Evolutionary conservation across 2,113 vertebrate species (phyloP), one percentile per base, ranked within the genome.

Genomic region (Macquaria australasica): DNA sequence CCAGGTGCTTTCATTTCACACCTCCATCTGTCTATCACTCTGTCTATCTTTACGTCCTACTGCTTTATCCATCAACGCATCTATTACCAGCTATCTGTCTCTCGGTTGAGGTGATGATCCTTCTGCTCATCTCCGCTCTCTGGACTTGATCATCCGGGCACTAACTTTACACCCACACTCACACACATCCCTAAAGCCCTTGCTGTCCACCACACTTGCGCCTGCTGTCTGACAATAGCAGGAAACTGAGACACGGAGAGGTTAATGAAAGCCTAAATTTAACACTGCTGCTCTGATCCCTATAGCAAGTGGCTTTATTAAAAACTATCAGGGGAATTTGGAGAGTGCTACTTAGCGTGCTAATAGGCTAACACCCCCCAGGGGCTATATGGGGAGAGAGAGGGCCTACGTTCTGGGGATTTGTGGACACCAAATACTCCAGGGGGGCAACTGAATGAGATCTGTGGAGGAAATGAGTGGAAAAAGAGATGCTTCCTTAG

Each of bases 201-300:
- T 3, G 12, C 70, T 87, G 56, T 63, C 31, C 39, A 23, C 39
- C 69, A 68, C 77, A 84, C 81, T 73, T 63, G 74, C 11, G 85
- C 67, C 66, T 71, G 69, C 81, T 31, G 39, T 79, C 86, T 87
- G 70, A 87, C 92, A 89, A 84, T 76, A 45, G 79, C 39, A 48
- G 77, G 77, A 83, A 81, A 77, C 73, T 12, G 70, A 92, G 64
- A 39, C 72, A 48, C 12, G 6, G 37, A 20, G 51, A 83, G 80
- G 73, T 87, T 83, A 92, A 84, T 83, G 74, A 87, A 91, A 87
- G 83, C 31, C 87, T 92, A 94, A 86, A 90, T 92, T 89, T 91
- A 94, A 89, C 87, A 59, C 84, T n/a, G 73, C 74, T 58, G 63
- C 87, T 82, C 88, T 91, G 84, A 91, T 90, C 88, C 88, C 53